Evolutionary conservation across 2,797 vertebrate species (phyloP).

Genomic region (Phylloscopus collybita): DNA sequence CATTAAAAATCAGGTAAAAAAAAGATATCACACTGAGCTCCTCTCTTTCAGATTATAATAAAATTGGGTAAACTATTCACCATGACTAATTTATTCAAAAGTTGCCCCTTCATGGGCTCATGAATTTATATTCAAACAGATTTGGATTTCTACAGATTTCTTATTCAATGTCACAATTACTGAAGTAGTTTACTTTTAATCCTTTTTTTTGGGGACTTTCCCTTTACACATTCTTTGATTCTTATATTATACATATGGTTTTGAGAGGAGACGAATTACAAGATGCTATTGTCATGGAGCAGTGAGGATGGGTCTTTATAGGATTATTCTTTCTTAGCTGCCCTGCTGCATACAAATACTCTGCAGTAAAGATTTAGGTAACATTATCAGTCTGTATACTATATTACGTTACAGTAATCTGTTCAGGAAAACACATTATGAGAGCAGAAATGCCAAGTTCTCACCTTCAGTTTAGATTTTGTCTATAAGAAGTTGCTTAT

Average conservation of each 20-base stretch:
- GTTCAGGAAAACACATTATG: background rate
- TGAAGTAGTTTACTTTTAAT: background rate
- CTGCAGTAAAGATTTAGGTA: background rate
- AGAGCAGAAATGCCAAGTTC: background rate
- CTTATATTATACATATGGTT: background rate
- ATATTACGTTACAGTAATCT: background rate
- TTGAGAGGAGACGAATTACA: background rate
- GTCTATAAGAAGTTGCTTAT: background rate
- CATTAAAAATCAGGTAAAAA: conserved; percentile 32
- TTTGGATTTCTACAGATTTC: conserved; percentile 10
- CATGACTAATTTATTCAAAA: conserved; percentile 39
- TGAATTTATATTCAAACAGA: conserved; percentile 38
- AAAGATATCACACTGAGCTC: background rate
- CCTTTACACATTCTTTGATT: background rate
- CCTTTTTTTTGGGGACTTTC: background rate
- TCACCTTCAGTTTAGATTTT: background rate
- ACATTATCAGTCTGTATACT: background rate
- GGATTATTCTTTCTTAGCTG: background rate
- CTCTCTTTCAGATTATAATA: conserved; percentile 8
- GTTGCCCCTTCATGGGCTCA: background rate
- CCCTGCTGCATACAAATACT: background rate
- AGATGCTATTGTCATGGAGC: background rate
- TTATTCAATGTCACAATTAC: conserved; percentile 17
- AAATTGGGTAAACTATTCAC: conserved; percentile 35
- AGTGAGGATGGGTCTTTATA: background rate